A percentile compares a stretch with the other conserved stretches of the same genome.
phyloP scores from a whole-genome alignment of 1,140 invertebrate species.

The Galleria mellonella region DNA sequence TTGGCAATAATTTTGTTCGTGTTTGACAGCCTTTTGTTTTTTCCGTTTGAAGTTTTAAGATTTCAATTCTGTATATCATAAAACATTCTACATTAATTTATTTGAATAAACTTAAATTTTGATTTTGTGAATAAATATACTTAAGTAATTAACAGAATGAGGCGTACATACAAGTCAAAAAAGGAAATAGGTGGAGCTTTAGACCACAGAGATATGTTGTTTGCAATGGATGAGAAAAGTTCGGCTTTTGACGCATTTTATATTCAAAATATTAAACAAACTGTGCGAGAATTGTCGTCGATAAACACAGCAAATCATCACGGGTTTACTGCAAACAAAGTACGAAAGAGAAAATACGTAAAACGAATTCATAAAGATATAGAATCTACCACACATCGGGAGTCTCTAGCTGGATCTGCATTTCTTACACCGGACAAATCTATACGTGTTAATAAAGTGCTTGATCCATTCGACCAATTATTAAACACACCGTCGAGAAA shows the following conservation, averaged over 20 bases:
- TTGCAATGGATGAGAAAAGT: conserved; percentile 41
- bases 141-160: conserved; percentile 30
- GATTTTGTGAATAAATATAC: too few species aligned
- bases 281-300: conserved; percentile 49
- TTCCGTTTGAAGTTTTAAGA: too few species aligned
- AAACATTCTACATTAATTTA: too few species aligned
- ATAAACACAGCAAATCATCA: conserved; percentile 32
- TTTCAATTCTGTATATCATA: too few species aligned
- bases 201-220: conserved; percentile 41
- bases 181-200: conserved; percentile 43
- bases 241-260: conserved; percentile 61
- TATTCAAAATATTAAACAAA: conserved; percentile 63
- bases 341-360: conserved; percentile 57
- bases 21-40: too few species aligned
- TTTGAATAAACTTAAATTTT: too few species aligned
- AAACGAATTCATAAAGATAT: conserved; percentile 39
- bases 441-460: conserved; percentile 46
- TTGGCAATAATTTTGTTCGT: too few species aligned
- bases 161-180: conserved; percentile 59
- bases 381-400: conserved; percentile 6
- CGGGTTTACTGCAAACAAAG: conserved; percentile 33
- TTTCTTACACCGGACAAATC: conserved; percentile 62
- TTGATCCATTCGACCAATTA: conserved; percentile 53
- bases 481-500: conserved; percentile 35
- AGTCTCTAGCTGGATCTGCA: conserved; percentile 20